Evolutionary conservation across 2,113 vertebrate genomes (phyloP), one percentile per base, ranked within the genome.

Genomic region (Oreochromis tanganicae): DNA sequence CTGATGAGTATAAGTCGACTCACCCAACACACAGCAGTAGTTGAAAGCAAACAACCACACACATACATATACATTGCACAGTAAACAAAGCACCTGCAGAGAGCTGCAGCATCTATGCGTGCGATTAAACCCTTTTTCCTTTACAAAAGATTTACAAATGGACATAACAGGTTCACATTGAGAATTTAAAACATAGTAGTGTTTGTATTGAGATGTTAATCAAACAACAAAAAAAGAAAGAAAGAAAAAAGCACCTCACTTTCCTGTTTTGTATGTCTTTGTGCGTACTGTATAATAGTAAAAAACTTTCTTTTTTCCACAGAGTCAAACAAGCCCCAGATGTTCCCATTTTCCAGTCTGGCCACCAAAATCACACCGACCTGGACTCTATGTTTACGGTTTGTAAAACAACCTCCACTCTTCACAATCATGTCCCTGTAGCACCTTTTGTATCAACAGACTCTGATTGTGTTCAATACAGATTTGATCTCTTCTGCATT

Each of bases 271-370:
- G 0, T 21, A 66, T 66, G 0, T 66, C 7, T 38, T 66, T 38
- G 61, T 0, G 1, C 1, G 0, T 66, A 13, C 34, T 66, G 19
- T 0, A 66, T 38, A 1, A n/a, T 66, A 38, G 6, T 21, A 66
- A 66, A 66, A 61, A 38, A 38, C 34, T 5, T 66, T 66, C 2
- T n/a, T 66, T 34, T 66, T 66, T 34, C 7, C 19, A 38, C 61
- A 66, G 61, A 66, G 61, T 66, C 61, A 66, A 66, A 66, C 61
- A 66, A 66, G 61, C 11, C 61, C 21, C 34, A 13, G 34, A 66
- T 66, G 11, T 66, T 21, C 61, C 61, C 61, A 66, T 66, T 66
- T 66, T 0, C 34, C 61, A 21, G 19, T 4, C 1, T 66, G 0
- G 61, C 0, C 61, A 38, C 61, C 19, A 66, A 66, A 38, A 66